Conservation (phyloP, 1,140 invertebrate species). For the Tribolium castaneum region DNA sequence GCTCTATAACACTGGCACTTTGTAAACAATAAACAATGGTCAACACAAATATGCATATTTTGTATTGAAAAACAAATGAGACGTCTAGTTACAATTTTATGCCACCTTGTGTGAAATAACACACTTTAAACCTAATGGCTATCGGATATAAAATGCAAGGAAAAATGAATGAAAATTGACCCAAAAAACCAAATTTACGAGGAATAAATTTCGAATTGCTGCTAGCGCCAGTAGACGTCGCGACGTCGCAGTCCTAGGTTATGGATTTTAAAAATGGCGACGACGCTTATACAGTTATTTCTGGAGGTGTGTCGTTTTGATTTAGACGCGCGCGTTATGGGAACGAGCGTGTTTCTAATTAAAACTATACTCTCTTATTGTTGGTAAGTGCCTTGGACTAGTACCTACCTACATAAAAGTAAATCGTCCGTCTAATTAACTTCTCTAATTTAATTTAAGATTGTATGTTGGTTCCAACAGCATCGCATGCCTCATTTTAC, state of each 20-base stretch:
- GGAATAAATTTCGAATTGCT: too few species aligned
- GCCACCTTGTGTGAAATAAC: neutral
- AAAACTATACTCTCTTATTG: conserved; percentile 15
- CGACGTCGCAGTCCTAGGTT: conserved; percentile 29
- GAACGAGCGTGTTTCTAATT: conserved; percentile 23
- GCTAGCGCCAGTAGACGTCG: neutral
- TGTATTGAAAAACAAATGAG: neutral
- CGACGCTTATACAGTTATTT: conserved; percentile 44
- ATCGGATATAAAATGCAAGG: too few species aligned
- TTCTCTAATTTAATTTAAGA: neutral
- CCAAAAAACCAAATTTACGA: too few species aligned
- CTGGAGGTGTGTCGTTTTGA: conserved; percentile 49
- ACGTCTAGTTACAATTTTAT: neutral
- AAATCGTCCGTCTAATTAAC: neutral
- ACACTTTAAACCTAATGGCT: too few species aligned
- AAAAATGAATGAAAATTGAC: too few species aligned
- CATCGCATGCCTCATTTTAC: neutral
- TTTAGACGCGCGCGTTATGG: conserved; percentile 34
- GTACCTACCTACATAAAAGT: neutral
- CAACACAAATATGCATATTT: neutral
- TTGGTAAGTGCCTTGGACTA: conserved; percentile 28
- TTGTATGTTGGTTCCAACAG: neutral
- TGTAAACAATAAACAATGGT: neutral
- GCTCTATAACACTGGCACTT: neutral
- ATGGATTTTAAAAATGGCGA: conserved; percentile 46